Conservation (phyloP, 2,113 vertebrate species). For the Tachycineta bicolor region DNA sequence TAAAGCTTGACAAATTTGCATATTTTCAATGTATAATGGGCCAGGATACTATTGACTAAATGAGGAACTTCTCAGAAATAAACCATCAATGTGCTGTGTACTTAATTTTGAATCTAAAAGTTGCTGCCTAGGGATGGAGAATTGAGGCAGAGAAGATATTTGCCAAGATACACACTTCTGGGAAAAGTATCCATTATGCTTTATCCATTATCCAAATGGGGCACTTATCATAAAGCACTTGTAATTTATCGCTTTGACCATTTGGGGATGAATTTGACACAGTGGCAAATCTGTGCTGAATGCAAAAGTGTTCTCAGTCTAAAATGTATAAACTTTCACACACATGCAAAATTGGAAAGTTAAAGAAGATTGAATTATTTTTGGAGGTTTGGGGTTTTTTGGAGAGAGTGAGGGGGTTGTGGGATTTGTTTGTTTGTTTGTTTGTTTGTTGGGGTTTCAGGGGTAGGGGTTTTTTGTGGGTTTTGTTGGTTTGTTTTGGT, state of each 20-base stretch:
- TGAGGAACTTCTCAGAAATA: constrained; percentile 5
- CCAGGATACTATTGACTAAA: background rate
- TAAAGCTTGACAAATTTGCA: background rate
- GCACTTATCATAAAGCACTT: background rate
- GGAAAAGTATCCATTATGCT: background rate
- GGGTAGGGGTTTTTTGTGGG: too few relatives aligned
- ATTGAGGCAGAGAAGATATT: background rate
- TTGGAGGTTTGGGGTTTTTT: fast-evolving
- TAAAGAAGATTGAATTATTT: background rate
- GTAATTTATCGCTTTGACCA: constrained; percentile 5
- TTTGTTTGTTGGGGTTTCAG: too few relatives aligned
- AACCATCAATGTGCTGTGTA: background rate
- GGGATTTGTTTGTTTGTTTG: background rate
- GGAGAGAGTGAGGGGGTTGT: too few relatives aligned
- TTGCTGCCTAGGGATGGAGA: background rate
- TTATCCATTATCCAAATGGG: background rate
- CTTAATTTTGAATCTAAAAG: constrained; percentile 15
- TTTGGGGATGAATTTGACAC: background rate
- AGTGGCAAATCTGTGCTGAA: background rate
- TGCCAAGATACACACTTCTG: background rate
- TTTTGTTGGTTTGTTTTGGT: too few relatives aligned
- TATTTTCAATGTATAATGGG: background rate
- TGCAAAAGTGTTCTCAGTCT: background rate
- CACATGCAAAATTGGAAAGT: background rate
- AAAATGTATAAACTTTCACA: background rate